Evolutionary conservation across 2,113 vertebrate species (phyloP), one percentile per base, ranked within the genome.

Genomic region (Vimba vimba): DNA sequence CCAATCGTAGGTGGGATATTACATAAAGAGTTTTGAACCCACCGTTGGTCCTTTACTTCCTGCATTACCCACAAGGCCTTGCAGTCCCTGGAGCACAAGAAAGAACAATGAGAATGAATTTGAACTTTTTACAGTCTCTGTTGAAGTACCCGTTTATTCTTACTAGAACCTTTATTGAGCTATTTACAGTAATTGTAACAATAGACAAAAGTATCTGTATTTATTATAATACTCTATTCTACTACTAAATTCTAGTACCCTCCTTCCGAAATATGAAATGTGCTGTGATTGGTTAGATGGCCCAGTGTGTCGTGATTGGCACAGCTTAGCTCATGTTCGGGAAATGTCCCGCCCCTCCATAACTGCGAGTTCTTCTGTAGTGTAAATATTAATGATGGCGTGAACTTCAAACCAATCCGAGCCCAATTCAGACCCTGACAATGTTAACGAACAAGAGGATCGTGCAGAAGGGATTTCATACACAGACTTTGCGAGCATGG

Each of bases 41-140:
- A 97, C 97, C 73, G 0, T 79, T 0, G 43, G 59, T 13, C 96
- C 96, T 64, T 92, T 94, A 89, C 71, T 92, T 85, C 96, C 96
- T 0, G 90, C 68, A 47, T 76, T 92, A 75, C 96, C 97, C 21
- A 86, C 0, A 0, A 84, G 55, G 52, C 97, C 97, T 1, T 91
- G 59, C 4, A 84, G 75, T 64, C 97, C 97, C 97, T 97, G 91
- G 66, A 91, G 86, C 6, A 90, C 19, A 89, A 59, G 86, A 83
- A n/a, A 81, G 81, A 82, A 85, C 84, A 11, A 80, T 80, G 21
- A 86, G 79, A 57, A 59, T 45, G 64, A 39, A 83, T 43, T 19
- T 45, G 21, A 62, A 64, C 36, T 45, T 80, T 80, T 25, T 10
- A 52, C 47, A 77, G 6, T 74, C 4, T 71, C 33, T 19, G 8